phyloP scores from a whole-genome alignment of 2,888 invertebrate genomes.

The Chaetogeoica ovagalla region DNA sequence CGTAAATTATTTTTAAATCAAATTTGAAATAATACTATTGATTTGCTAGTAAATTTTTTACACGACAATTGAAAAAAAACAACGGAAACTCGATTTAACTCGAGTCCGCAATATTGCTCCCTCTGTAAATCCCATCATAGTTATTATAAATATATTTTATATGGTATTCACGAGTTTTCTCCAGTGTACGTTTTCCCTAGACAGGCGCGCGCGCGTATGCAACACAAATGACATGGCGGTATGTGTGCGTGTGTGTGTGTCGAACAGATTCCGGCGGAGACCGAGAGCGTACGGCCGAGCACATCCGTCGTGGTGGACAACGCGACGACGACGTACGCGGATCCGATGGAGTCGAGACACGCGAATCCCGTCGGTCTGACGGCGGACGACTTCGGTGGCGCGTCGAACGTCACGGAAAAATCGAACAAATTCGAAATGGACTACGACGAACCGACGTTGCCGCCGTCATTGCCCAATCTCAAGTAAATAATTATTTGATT shows the following conservation, averaged over 20 bases:
- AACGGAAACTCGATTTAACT: too few relatives aligned
- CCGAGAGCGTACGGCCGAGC: background rate
- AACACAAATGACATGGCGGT: constrained; percentile 13
- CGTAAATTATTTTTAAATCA: too few relatives aligned
- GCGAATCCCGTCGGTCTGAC: constrained; percentile 53
- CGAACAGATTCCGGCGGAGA: background rate
- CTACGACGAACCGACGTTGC: constrained; percentile 72
- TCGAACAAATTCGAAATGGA: constrained; percentile 70
- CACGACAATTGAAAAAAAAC: too few relatives aligned
- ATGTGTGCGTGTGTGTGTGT: constrained; percentile 19
- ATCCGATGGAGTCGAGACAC: constrained; percentile 36
- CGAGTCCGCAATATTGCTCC: too few relatives aligned
- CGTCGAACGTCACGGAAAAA: constrained; percentile 63
- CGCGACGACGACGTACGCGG: background rate
- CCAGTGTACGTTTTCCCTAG: too few relatives aligned
- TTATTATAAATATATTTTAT: too few relatives aligned
- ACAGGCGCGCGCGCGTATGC: background rate
- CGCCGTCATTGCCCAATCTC: constrained; percentile 81
- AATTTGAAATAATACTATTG: too few relatives aligned
- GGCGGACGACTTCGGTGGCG: constrained; percentile 59
- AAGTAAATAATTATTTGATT: too few relatives aligned
- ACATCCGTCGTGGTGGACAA: background rate
- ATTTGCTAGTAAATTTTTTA: too few relatives aligned
- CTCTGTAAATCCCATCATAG: too few relatives aligned
- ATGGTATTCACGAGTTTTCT: too few relatives aligned